A percentile compares a stretch with the other conserved stretches of the same genome.
These are phyloP conservation scores for Antrozous pallidus DNA, from an alignment of 2,797 vertebrate species.

Conservation along the genomic window DNA sequence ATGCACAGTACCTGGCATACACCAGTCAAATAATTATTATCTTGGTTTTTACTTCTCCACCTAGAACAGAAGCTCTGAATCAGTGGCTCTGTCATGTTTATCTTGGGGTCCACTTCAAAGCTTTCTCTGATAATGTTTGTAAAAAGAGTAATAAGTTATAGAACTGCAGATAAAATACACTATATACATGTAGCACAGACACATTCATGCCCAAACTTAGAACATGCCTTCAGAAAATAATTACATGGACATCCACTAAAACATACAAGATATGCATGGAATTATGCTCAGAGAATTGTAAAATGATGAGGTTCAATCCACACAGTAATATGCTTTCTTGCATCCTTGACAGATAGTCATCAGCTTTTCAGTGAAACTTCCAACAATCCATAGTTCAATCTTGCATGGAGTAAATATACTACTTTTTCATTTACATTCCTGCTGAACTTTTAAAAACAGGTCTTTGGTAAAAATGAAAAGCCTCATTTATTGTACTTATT, in stretches of 20 bases:
- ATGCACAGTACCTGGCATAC: fast-evolving
- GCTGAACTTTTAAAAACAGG: background rate
- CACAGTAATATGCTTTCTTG: background rate
- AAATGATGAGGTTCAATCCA: background rate
- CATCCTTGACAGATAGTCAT: background rate
- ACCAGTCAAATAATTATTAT: background rate
- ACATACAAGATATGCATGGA: fast-evolving
- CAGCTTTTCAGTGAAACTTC: background rate
- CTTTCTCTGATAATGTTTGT: background rate
- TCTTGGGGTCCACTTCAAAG: background rate
- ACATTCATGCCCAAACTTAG: background rate
- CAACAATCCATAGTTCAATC: background rate
- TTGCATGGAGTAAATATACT: background rate
- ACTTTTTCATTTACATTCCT: background rate
- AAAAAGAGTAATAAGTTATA: background rate
- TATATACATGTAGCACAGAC: background rate
- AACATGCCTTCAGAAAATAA: background rate
- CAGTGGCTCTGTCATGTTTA: background rate
- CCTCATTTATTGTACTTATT: background rate
- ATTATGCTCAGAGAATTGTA: background rate
- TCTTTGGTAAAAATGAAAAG: background rate
- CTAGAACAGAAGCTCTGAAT: background rate
- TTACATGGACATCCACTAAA: background rate
- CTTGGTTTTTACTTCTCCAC: background rate
- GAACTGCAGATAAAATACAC: background rate